These are phyloP conservation scores for Hylia prasina DNA, from an alignment of 2,113 vertebrate species.

Conservation along the genomic window DNA sequence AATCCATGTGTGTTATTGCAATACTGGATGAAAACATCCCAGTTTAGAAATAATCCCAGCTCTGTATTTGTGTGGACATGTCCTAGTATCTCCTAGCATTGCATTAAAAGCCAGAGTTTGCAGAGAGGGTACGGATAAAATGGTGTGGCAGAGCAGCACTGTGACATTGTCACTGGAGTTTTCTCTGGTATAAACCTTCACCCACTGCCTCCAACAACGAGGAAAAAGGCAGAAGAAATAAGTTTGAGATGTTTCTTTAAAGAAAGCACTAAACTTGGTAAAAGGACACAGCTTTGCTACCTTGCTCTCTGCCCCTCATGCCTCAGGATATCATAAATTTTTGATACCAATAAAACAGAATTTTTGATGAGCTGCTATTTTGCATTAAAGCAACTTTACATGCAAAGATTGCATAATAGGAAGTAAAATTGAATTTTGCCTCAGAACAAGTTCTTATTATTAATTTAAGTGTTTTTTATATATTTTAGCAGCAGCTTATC, in stretches of 20 bases:
- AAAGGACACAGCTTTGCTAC: constrained; percentile 63
- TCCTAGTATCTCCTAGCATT: background rate
- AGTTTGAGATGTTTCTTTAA: constrained; percentile 52
- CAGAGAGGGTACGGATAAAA: background rate
- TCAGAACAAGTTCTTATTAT: constrained; percentile 71
- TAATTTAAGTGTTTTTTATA: constrained; percentile 73
- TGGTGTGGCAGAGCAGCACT: background rate
- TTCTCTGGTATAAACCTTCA: background rate
- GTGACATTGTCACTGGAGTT: background rate
- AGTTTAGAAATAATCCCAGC: background rate
- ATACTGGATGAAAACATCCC: background rate
- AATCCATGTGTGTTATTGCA: background rate
- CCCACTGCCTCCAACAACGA: background rate
- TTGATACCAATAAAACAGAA: constrained; percentile 72
- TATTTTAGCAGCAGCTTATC: constrained; percentile 64
- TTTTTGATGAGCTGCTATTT: constrained; percentile 66
- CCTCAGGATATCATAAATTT: constrained; percentile 68
- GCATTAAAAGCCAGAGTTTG: background rate
- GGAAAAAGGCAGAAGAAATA: background rate
- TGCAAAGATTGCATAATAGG: constrained; percentile 70
- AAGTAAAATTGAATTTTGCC: constrained; percentile 70
- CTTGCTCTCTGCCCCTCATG: constrained; percentile 62
- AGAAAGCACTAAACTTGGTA: constrained; percentile 58
- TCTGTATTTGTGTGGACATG: background rate
- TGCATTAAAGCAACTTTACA: constrained; percentile 73